A percentile compares a stretch with the other conserved stretches of the same genome.
These are phyloP conservation scores for Acropternis orthonyx DNA, from an alignment of 2,797 vertebrate species.

Conservation along the genomic window DNA sequence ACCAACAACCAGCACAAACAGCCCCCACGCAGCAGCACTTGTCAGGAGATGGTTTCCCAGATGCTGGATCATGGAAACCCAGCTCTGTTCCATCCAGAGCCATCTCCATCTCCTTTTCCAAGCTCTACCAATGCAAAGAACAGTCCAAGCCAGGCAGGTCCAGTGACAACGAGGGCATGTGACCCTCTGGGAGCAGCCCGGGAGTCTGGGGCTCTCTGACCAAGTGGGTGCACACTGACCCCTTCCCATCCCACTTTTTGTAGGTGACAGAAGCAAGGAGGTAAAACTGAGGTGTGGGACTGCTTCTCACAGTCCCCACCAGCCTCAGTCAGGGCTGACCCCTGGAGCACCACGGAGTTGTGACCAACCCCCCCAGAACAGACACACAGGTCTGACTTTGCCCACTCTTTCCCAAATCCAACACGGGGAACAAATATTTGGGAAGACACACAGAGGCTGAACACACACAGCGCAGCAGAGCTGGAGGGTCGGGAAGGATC, in stretches of 20 bases:
- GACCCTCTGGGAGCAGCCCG: not conserved
- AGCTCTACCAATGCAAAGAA: accelerated
- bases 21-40: accelerated
- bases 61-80: not conserved
- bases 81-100: not conserved
- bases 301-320: not conserved
- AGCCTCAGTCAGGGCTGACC: accelerated
- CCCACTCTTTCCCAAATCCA: not conserved
- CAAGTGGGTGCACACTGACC: accelerated
- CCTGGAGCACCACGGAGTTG: accelerated
- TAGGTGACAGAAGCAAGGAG: not conserved
- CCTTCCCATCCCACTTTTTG: not conserved
- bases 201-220: not conserved
- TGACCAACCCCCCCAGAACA: not conserved
- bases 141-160: accelerated
- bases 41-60: not conserved
- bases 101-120: not conserved
- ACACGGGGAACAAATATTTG: not conserved
- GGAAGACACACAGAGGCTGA: not conserved
- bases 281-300: not conserved
- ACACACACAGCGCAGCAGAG: not conserved
- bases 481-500: not conserved
- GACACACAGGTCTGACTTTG: not conserved
- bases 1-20: not conserved
- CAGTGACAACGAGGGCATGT: accelerated